Percentiles rank a stretch among this genome's conserved stretches.
Conservation (phyloP, 2,797 vertebrate species). For the Discoglossus pictus region DNA sequence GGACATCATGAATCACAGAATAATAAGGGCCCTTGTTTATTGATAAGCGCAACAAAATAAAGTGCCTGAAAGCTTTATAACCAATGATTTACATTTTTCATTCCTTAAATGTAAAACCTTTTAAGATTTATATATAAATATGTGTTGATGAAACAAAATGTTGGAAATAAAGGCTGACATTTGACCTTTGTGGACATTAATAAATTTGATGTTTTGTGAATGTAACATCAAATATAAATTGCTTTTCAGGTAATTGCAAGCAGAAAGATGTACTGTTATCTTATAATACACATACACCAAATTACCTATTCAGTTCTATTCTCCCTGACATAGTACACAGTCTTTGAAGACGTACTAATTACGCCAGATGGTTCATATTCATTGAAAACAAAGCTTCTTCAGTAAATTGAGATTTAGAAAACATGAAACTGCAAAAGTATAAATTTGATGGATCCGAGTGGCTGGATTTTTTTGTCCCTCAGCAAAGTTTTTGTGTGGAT, state of each 20-base stretch:
- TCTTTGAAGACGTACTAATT: slow-evolving; percentile 41
- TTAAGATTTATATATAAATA: slow-evolving; percentile 17
- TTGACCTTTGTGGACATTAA: slow-evolving; percentile 22
- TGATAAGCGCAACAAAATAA: slow-evolving; percentile 24
- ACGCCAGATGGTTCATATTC: slow-evolving; percentile 42
- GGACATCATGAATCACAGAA: slow-evolving; percentile 46
- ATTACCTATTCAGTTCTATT: slow-evolving; percentile 29
- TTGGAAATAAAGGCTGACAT: slow-evolving; percentile 1
- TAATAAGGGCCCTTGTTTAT: slow-evolving; percentile 44
- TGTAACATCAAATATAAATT: slow-evolving; percentile 39
- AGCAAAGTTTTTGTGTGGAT: slow-evolving; percentile 14
- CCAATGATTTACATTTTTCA: slow-evolving; percentile 46
- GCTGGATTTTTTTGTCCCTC: slow-evolving; percentile 21
- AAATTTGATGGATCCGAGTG: slow-evolving; percentile 29
- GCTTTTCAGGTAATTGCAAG: slow-evolving; percentile 36
- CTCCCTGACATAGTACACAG: slow-evolving; percentile 27
- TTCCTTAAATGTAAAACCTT: slow-evolving; percentile 27
- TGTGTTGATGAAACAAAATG: slow-evolving; percentile 28
- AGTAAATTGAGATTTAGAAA: slow-evolving; percentile 31
- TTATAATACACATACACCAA: slow-evolving; percentile 18
- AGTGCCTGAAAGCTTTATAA: slow-evolving; percentile 34
- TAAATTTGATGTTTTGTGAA: slow-evolving; percentile 29
- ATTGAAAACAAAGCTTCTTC: slow-evolving; percentile 37
- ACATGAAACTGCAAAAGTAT: slow-evolving; percentile 29
- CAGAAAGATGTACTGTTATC: slow-evolving; percentile 36